phyloP scores from a whole-genome alignment of 2,888 invertebrate genomes.

The Drosophila aldrichi region DNA sequence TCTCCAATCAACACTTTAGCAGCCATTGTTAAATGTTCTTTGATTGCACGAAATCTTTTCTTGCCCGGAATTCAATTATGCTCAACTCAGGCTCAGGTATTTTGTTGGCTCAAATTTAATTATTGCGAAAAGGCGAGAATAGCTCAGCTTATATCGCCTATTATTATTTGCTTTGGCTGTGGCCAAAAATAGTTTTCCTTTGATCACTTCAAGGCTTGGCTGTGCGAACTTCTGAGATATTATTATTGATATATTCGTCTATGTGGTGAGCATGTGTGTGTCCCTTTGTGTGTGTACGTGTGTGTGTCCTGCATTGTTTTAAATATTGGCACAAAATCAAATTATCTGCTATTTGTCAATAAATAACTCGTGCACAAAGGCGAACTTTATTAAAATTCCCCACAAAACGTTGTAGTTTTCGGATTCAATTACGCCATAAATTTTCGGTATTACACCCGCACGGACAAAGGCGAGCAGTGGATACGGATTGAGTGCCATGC shows the following conservation, averaged over 20 bases:
- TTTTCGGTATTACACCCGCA: constrained; percentile 63
- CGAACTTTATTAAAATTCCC: constrained; percentile 79
- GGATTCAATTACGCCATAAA: constrained; percentile 80
- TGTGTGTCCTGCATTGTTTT: constrained; percentile 59
- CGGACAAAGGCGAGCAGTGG: constrained; percentile 24
- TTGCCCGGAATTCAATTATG: neutral
- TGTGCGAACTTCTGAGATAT: neutral
- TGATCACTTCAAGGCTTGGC: neutral
- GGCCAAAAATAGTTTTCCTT: neutral
- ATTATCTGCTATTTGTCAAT: constrained; percentile 79
- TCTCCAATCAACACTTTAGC: neutral
- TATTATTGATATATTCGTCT: constrained; percentile 10
- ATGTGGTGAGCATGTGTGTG: neutral
- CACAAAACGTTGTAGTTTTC: constrained; percentile 79
- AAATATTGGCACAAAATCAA: constrained; percentile 78
- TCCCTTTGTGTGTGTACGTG: constrained; percentile 4
- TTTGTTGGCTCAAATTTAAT: neutral
- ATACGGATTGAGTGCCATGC: neutral
- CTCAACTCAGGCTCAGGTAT: neutral
- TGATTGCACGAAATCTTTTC: neutral
- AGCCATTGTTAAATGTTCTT: neutral
- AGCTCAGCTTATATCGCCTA: constrained; percentile 10
- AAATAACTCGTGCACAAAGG: constrained; percentile 73
- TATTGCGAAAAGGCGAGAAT: constrained; percentile 11
- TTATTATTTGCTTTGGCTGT: neutral